These are phyloP conservation scores for Argyrosomus japonicus DNA, from an alignment of 2,113 vertebrate species.

Conservation along the genomic window DNA sequence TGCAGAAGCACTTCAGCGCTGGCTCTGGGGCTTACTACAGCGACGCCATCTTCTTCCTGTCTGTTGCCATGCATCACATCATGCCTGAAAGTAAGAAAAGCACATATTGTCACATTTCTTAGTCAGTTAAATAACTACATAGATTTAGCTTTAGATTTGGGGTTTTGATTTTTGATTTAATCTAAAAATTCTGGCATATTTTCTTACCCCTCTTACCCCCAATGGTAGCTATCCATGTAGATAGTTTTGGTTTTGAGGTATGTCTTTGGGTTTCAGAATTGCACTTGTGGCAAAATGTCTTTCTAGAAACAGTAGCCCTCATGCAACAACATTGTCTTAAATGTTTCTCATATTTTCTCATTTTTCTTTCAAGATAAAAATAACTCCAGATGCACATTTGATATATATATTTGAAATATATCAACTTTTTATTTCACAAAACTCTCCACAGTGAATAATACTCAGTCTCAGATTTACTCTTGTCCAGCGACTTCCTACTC, in stretches of 20 bases:
- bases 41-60: constrained; percentile 97
- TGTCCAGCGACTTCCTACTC: too few species aligned
- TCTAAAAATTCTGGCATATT: not conserved
- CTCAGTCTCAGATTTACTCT: too few species aligned
- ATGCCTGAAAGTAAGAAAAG: constrained; percentile 91
- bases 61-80: constrained; percentile 95
- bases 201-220: not conserved
- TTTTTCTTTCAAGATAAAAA: too few species aligned
- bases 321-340: too few species aligned
- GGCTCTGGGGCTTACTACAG: constrained; percentile 96
- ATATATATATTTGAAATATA: not conserved
- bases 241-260: not conserved
- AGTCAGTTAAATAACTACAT: not conserved
- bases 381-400: too few species aligned
- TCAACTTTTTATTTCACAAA: too few species aligned
- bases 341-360: too few species aligned
- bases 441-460: too few species aligned
- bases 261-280: not conserved
- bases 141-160: not conserved
- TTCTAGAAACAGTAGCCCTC: not conserved
- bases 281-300: not conserved
- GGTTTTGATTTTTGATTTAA: not conserved
- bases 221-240: not conserved
- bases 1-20: constrained; percentile 98
- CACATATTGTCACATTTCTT: not conserved